A percentile compares a stretch with the other conserved stretches of the same genome.
Conservation (phyloP, 64 coral and sea anemone species). For the Pocillopora damicornis region DNA sequence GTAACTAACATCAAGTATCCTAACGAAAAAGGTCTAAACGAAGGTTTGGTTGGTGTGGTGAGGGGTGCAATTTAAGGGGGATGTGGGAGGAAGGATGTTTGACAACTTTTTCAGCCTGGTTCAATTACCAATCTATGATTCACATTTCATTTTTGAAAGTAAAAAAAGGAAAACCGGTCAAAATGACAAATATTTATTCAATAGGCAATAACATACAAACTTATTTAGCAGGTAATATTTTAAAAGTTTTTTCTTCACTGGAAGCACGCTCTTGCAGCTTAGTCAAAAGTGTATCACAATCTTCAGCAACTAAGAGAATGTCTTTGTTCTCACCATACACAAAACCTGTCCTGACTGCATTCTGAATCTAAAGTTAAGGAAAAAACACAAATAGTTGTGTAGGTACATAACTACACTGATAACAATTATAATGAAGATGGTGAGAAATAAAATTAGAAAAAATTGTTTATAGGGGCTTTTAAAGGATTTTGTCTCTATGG, state of each 20-base stretch:
- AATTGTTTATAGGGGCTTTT: no score
- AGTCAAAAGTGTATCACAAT: conserved; percentile 33
- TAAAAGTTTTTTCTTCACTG: neutral
- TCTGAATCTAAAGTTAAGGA: conserved; percentile 22
- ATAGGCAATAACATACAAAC: neutral
- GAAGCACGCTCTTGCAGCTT: conserved; percentile 23
- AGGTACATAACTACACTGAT: neutral
- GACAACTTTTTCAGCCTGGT: neutral
- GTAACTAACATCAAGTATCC: neutral
- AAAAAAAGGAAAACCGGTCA: neutral
- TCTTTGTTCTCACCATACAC: conserved; percentile 31
- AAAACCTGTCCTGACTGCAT: conserved; percentile 44
- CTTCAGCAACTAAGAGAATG: conserved; percentile 36
- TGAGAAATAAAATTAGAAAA: no score
- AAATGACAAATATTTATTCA: neutral
- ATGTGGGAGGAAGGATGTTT: neutral
- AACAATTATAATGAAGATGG: neutral
- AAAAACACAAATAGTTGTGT: neutral
- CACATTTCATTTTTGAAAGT: no score
- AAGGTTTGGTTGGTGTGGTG: no score
- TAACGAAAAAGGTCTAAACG: no score
- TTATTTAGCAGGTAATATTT: neutral
- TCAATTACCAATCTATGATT: no score
- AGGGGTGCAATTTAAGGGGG: neutral
- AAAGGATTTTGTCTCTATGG: no score